These are phyloP conservation scores for Amblyopsis rosae DNA, from an alignment of 2,113 vertebrate species.

Conservation along the genomic window DNA sequence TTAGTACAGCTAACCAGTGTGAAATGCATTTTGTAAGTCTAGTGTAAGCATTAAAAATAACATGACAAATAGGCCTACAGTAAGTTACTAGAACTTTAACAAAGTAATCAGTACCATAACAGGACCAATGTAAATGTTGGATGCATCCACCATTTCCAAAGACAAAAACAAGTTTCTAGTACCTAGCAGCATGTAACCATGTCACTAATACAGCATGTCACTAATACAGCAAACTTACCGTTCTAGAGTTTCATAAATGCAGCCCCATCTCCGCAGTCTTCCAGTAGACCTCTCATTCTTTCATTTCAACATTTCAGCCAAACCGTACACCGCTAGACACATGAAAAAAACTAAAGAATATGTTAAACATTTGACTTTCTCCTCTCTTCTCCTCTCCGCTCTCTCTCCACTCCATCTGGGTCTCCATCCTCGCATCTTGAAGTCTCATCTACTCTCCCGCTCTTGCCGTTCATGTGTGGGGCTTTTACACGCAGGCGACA, in stretches of 20 bases:
- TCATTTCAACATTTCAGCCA: conserved; percentile 41
- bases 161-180: background rate
- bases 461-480: conserved; percentile 21
- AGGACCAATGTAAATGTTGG: background rate
- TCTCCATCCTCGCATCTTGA: conserved; percentile 64
- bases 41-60: too few species aligned
- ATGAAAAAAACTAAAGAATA: conserved; percentile 23
- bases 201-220: conserved; percentile 3
- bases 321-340: conserved; percentile 21
- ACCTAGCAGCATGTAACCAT: background rate
- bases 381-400: conserved; percentile 32
- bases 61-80: background rate
- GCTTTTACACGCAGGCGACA: background rate
- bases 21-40: too few species aligned
- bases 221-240: conserved; percentile 54
- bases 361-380: conserved; percentile 40
- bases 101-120: background rate
- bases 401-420: conserved; percentile 16
- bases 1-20: too few species aligned
- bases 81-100: background rate
- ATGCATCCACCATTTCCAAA: background rate
- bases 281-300: conserved; percentile 23
- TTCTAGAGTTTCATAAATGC: conserved; percentile 15
- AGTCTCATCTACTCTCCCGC: conserved; percentile 61
- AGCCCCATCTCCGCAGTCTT: conserved; percentile 38